Base-by-base conservation (phyloP, 2,888 invertebrate species). In the Melipona beecheii region DNA sequence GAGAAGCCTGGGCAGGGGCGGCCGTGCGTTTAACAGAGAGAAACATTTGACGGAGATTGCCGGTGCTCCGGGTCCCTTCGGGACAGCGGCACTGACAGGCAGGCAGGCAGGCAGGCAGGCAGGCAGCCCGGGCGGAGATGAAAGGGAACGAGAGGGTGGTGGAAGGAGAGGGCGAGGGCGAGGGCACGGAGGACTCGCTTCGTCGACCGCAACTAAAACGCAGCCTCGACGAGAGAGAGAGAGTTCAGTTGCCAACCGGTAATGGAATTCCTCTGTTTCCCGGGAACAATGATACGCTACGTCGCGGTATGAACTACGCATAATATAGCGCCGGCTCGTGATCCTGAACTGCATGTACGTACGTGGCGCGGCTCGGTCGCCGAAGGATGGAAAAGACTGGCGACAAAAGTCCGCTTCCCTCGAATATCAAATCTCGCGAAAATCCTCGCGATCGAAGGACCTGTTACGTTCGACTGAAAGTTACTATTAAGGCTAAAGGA, bases 231-330 rank as follows among this genome's bases (percentile, higher is more conserved):
- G 43, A 43, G 43, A 43, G 43, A 43, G 43, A 91, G 91, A 91
- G 91, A 91, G 91, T 92, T 92, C 91, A 92, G 91, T 92, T 92
- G 92, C 92, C 91, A 93, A 91, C 92, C 92, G 91, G 93, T 93
- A 93, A 93, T 93, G 93, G 93, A 92, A 93, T 93, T 93, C 92
- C 93, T 91, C 93, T 93, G 93, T 93, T 93, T 92, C 91, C 91
- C 91, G 89, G 43, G 90, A 92, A 93, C 93, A 93, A 93, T 93
- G 92, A 93, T 92, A 93, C 91, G 92, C 91, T 90, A 90, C 91
- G 92, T 92, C 92, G 91, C 91, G 91, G 91, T 93, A 93, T 93
- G 93, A 93, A 93, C 93, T 92, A 91, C 92, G 93, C 91, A 93
- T 93, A 93, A 92, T 91, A 91, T 90, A 87, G 84, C 87, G 75